These are phyloP conservation scores for Palloptera scutellata DNA, from an alignment of 2,888 invertebrate genomes.

Conservation along the genomic window DNA sequence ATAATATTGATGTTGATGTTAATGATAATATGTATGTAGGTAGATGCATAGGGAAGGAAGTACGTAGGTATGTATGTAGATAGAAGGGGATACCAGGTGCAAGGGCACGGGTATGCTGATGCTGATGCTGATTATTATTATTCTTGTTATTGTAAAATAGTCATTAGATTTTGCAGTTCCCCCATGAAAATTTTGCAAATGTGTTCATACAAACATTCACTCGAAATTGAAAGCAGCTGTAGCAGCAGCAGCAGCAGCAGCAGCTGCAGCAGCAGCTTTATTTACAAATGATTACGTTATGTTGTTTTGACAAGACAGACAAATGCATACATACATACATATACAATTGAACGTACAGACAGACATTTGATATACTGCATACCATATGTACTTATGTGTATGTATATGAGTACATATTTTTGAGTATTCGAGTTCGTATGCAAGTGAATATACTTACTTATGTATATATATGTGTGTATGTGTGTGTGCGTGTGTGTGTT, in stretches of 20 bases:
- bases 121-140: neutral
- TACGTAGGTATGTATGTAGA: too few species aligned
- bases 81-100: too few species aligned
- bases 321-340: too few species aligned
- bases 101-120: neutral
- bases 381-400: neutral
- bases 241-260: too few species aligned
- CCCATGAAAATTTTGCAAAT: neutral
- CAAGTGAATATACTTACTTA: neutral
- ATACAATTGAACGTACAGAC: neutral
- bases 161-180: neutral
- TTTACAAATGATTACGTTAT: conserved; percentile 2
- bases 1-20: too few species aligned
- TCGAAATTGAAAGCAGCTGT: too few species aligned
- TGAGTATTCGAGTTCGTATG: conserved; percentile 1
- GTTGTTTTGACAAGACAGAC: neutral
- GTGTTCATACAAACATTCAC: neutral
- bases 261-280: neutral
- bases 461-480: neutral
- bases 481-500: conserved; percentile 5
- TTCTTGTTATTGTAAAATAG: neutral
- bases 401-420: conserved; percentile 1
- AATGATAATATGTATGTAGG: too few species aligned
- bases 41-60: too few species aligned
- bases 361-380: neutral